Conservation (phyloP, 1,140 invertebrate genomes). For the Brachionus manjavacas region DNA sequence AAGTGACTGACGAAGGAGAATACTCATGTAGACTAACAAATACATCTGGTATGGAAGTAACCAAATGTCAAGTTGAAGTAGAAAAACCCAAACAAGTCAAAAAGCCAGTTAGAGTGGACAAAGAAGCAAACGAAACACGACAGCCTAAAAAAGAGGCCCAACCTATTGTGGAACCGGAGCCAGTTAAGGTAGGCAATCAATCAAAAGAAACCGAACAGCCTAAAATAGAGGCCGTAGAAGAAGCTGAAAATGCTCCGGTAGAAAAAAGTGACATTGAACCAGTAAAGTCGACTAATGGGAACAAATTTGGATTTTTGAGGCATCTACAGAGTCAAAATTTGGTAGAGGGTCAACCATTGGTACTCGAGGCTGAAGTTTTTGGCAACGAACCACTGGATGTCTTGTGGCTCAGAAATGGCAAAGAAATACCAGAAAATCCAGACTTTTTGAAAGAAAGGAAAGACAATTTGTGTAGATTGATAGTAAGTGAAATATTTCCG, state of each 20-base stretch:
- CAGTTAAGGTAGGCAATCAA: background rate
- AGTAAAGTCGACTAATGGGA: background rate
- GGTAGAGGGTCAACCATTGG: conserved; percentile 20
- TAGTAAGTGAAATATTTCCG: conserved; percentile 41
- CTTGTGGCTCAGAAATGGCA: conserved; percentile 39
- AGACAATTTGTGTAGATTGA: conserved; percentile 23
- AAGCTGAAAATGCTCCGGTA: background rate
- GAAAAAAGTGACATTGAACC: background rate
- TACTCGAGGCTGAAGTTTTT: background rate
- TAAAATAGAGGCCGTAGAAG: background rate
- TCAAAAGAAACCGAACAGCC: background rate
- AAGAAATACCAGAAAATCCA: conserved; percentile 43
- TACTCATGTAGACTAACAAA: conserved; percentile 24
- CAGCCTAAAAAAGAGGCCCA: background rate
- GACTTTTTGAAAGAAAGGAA: conserved; percentile 39
- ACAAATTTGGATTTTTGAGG: conserved; percentile 8
- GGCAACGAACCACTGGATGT: conserved; percentile 29
- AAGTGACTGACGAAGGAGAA: conserved; percentile 5
- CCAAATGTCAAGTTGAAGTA: conserved; percentile 38
- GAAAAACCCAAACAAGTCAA: conserved; percentile 39
- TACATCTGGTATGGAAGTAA: conserved; percentile 29
- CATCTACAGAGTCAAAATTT: conserved; percentile 30
- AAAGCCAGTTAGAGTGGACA: conserved; percentile 12
- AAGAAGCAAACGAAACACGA: background rate
- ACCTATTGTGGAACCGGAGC: background rate